Evolutionary conservation across 1,140 invertebrate genomes (phyloP), one percentile per base, ranked within the genome.

Genomic region (Papilio aristodemus): DNA sequence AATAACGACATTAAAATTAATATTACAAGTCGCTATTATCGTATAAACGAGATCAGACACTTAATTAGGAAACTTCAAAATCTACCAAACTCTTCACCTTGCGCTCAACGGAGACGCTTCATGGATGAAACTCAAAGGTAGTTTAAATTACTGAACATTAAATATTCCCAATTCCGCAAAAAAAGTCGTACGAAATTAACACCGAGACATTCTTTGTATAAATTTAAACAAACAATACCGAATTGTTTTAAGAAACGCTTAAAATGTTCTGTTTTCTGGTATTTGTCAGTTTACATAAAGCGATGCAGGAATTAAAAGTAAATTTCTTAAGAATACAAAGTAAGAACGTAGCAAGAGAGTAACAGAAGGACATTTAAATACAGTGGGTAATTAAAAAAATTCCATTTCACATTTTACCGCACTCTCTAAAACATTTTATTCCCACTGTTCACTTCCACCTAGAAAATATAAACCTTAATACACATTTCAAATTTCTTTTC

Each of bases 41-140:
- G 14, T 38, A 14, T 60, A 7, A 17, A 37, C 7, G 59, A 38
- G 36, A 17, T 62, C 38, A 17, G 59, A 62, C 9, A 38, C 59
- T 38, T 62, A 62, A 62, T 62, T 38, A 62, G 11, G 57, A 62
- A 62, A 62, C n/a, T 62, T 62, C 36, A 62, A 38, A 62, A 62
- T 14, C 14, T 11, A 32, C 13, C 25, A 36, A n/a, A 3, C 39
- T 27, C 14, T 32, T 22, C 17, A 54, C 8, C 22, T 22, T 50
- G 9, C 0, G 9, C 22, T 54, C 46, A 54, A 10, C 9, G 11
- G 27, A 32, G 27, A 6, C 27, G 46, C 10, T 54, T 25, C 22
- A 54, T 54, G 46, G 22, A 54, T 13, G 46, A 22, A 54, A 10
- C 5, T 22, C 11, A 19, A 54, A 54, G 46, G 22, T 19, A 25